Evolutionary conservation across 2,113 vertebrate genomes (phyloP).

Genomic region (Callipepla squamata): DNA sequence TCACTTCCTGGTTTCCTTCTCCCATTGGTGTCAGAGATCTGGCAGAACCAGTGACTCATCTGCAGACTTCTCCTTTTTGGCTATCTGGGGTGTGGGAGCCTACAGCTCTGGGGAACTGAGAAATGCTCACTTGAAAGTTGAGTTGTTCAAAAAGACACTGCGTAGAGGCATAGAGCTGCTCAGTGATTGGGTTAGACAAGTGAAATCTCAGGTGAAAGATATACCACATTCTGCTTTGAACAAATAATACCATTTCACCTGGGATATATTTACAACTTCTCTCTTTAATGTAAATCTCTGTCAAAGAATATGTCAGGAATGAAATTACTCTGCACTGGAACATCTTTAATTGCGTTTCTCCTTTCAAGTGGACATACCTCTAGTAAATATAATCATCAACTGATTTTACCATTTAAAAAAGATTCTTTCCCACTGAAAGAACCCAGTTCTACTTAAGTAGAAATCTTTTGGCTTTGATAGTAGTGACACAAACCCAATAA

Average conservation of each 20-base stretch:
- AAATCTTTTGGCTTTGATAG: not conserved
- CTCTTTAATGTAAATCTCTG: not conserved
- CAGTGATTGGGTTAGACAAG: not conserved
- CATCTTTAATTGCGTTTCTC: not conserved
- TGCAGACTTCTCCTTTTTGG: not conserved
- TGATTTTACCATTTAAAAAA: slow-evolving; percentile 1
- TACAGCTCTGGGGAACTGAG: not conserved
- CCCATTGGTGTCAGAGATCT: not conserved
- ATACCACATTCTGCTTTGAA: not conserved
- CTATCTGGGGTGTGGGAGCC: not conserved
- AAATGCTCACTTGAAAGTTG: not conserved
- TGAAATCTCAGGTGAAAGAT: not conserved
- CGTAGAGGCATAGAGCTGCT: not conserved
- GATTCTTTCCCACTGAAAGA: not conserved
- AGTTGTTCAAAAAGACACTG: not conserved
- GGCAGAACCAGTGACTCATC: not conserved
- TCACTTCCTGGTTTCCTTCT: not conserved
- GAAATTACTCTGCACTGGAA: not conserved
- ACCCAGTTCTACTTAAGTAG: not conserved
- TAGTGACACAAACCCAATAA: not conserved
- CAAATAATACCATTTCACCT: not conserved
- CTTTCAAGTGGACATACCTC: not conserved
- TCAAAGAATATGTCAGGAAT: not conserved
- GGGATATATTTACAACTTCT: not conserved
- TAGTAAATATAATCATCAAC: not conserved